Percentiles rank a stretch among this genome's conserved stretches.
Conservation (phyloP, 2,888 invertebrate species). For the Ariolimax columbianus region DNA sequence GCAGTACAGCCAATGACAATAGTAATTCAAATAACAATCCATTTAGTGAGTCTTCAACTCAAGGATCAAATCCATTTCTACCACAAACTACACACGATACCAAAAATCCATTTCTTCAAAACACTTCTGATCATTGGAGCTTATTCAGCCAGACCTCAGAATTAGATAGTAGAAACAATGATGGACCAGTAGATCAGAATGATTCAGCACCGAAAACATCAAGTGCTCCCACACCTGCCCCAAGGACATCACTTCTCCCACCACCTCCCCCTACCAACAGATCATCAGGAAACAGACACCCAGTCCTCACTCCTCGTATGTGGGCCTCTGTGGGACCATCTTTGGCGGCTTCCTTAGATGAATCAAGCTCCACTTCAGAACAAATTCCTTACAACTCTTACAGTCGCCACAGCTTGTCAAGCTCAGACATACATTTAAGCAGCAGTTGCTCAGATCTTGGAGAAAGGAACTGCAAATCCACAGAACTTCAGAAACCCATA, state of each 20-base stretch:
- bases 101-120: conserved; percentile 22
- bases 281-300: conserved; percentile 14
- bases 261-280: conserved; percentile 26
- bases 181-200: neutral
- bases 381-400: conserved; percentile 19
- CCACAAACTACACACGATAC: conserved; percentile 11
- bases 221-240: neutral
- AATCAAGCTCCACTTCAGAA: conserved; percentile 3
- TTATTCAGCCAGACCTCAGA: neutral
- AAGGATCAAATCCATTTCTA: conserved; percentile 30
- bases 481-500: conserved; percentile 7
- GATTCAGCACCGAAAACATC: neutral
- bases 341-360: conserved; percentile 40
- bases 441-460: conserved; percentile 22
- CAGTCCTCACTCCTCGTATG: conserved; percentile 15
- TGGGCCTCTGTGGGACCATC: conserved; percentile 50
- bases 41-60: neutral
- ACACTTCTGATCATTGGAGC: neutral
- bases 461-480: neutral
- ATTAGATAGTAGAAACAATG: neutral
- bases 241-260: conserved; percentile 16
- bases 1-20: neutral
- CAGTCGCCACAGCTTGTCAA: conserved; percentile 42
- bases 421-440: conserved; percentile 32
- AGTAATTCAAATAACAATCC: conserved; percentile 13